Conservation (phyloP, 64 coral and sea anemone genomes). For the Trachythela sp. region DNA sequence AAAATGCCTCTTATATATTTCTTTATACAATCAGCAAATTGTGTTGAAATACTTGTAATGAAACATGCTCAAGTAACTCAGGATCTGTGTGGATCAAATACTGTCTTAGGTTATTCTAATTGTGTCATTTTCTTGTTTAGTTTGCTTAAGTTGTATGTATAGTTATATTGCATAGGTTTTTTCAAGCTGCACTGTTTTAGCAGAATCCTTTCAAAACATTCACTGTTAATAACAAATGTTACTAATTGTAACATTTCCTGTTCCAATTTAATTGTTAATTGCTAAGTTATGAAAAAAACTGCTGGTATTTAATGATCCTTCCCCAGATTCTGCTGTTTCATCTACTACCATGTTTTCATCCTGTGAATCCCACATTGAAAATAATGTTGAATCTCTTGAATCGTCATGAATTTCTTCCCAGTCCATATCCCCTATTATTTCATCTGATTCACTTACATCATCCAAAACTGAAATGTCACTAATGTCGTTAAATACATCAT, state of each 20-base stretch:
- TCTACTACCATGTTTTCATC: not conserved
- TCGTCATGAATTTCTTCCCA: not conserved
- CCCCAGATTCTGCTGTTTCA: not conserved
- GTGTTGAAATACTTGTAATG: no score
- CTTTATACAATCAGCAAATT: no score
- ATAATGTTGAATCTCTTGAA: not conserved
- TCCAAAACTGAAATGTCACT: not conserved
- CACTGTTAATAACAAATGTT: not conserved
- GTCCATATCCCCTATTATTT: not conserved
- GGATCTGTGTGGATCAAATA: no score
- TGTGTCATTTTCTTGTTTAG: no score
- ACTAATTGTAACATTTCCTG: no score
- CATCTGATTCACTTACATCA: not conserved
- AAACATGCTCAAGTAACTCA: no score
- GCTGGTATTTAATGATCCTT: not conserved
- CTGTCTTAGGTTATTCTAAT: no score
- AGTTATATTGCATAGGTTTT: no score
- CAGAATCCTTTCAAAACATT: not conserved
- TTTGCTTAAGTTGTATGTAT: no score
- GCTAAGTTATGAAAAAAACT: not conserved
- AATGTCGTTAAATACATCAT: conserved; percentile 5
- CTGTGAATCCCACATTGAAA: not conserved
- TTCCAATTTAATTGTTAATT: not conserved
- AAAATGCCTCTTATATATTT: no score
- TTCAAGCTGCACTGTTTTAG: not conserved